phyloP scores from a whole-genome alignment of 1,140 invertebrate genomes.

The Philotrypesis tridentata region DNA sequence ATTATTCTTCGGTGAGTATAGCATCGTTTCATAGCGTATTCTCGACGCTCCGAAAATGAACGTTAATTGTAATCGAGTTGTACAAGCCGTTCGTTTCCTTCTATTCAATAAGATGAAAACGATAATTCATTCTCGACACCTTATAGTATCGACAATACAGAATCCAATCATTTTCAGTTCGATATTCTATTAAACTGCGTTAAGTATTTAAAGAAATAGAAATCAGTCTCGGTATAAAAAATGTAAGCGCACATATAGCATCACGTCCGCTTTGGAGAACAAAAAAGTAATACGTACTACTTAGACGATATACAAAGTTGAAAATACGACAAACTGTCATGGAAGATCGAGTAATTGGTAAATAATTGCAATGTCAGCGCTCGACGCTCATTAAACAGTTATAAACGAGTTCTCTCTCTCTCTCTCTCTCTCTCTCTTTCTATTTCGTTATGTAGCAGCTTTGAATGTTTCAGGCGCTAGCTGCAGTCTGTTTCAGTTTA shows the following conservation, averaged over 20 bases:
- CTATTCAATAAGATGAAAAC: neutral
- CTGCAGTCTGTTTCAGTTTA: neutral
- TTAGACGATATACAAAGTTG: neutral
- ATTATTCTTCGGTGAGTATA: neutral
- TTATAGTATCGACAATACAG: neutral
- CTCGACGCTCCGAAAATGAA: neutral
- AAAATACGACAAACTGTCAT: neutral
- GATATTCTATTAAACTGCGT: neutral
- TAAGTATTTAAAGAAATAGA: neutral
- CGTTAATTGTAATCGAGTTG: neutral
- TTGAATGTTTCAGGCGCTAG: neutral
- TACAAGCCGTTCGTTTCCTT: neutral
- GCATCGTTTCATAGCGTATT: neutral
- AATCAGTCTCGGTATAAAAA: neutral
- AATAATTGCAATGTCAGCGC: neutral
- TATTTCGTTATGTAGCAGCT: too few species aligned
- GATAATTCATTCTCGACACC: neutral
- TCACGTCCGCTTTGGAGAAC: neutral
- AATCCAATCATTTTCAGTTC: neutral
- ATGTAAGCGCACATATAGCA: too few species aligned
- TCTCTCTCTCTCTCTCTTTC: neutral
- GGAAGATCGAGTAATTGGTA: neutral
- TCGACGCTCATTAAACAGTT: conserved; percentile 24
- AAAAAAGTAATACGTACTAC: neutral
- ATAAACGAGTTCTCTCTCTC: conserved; percentile 19